Conservation (phyloP, 2,113 vertebrate genomes). For the Gasterosteus aculeatus region DNA sequence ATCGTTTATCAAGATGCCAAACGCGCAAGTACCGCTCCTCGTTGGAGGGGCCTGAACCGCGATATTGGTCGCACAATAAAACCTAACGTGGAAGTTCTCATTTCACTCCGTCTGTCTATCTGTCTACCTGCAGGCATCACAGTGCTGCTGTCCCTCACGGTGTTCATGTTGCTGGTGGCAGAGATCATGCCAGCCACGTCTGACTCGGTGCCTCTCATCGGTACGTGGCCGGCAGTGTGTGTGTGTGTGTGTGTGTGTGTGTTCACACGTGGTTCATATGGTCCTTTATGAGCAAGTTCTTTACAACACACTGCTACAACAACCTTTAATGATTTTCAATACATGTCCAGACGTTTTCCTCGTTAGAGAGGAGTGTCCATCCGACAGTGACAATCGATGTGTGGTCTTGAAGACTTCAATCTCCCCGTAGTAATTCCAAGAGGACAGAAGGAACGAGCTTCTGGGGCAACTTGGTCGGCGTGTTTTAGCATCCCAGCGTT, state of each 20-base stretch:
- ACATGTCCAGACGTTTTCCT: background rate
- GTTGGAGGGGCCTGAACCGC: conserved; percentile 7
- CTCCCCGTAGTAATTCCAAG: background rate
- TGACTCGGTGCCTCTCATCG: conserved; percentile 82
- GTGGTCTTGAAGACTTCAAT: background rate
- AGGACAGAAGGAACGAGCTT: background rate
- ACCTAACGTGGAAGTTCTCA: conserved; percentile 7
- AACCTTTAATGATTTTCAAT: background rate
- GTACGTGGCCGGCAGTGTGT: conserved; percentile 48
- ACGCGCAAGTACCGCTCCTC: background rate
- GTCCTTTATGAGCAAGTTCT: background rate
- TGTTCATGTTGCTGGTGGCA: conserved; percentile 80
- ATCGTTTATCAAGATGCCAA: conserved; percentile 60
- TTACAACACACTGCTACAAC: background rate
- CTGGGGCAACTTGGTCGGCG: background rate
- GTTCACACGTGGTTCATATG: background rate
- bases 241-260: background rate
- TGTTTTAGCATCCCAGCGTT: background rate
- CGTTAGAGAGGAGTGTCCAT: background rate
- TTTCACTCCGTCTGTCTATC: conserved; percentile 12
- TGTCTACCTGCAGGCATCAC: conserved; percentile 75
- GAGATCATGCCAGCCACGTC: conserved; percentile 82
- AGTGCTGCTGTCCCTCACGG: conserved; percentile 79
- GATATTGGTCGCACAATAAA: conserved; percentile 26
- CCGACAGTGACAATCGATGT: conserved; percentile 13